Evolutionary conservation across 1,140 invertebrate genomes (phyloP), one percentile per base, ranked within the genome.

Genomic region (Eufriesea mexicana): DNA sequence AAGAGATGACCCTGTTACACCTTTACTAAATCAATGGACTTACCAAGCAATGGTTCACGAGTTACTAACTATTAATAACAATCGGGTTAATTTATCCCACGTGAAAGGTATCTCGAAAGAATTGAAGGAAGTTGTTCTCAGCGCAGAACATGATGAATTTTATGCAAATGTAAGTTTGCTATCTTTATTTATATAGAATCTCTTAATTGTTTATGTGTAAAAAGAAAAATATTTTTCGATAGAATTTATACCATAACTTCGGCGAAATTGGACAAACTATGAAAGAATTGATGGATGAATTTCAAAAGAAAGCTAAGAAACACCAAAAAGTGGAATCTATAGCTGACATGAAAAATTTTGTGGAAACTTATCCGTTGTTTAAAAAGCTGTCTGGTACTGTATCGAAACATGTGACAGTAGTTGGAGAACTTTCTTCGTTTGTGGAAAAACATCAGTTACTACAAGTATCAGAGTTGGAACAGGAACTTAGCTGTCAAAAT

Each of bases 1-100:
- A 88, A 95, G 97, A 90, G 97, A 98, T 93, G 99, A 99, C 95
- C 97, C 98, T 0, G 96, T 99, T 0, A 99, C 99, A 5, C 99
- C 99, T 0, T 93, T 99, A 67, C 93, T 99, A n/a, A 99, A 98
- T 95, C 99, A 98, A 96, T 99, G 99, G 99, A 99, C 99, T 0
- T 99, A 99, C 94, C 99, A 99, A 94, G 99, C 99, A 14, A 99
- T 99, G 99, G 98, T 99, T 5, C 99, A 99, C 94, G 99, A 99
- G 95, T 94, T 99, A 66, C 93, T 99, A 45, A 97, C 97, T 0
- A 99, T 99, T 86, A 97, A 96, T 86, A 99, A 99, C 91, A 99
- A 99, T 94, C 95, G 98, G 83, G 98, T 99, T 7, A 98, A 97
- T 92, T 95, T 99, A 70, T 96, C 97, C 2, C 95, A 97, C 81